Evolutionary conservation across 2,888 invertebrate genomes (phyloP), one percentile per base, ranked within the genome.

Genomic region (Synergus japonicus): DNA sequence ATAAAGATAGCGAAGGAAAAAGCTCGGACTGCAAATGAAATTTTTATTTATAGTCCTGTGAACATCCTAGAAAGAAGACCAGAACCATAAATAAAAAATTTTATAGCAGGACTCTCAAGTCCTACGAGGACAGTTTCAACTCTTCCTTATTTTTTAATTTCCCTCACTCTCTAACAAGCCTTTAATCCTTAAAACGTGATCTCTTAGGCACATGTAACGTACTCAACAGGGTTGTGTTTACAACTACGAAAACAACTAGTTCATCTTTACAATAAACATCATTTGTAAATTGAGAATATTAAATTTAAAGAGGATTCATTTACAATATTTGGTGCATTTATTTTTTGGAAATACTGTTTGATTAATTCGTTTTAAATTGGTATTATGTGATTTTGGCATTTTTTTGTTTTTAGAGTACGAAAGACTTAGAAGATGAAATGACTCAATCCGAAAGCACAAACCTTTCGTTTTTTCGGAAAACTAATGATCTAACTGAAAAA

Each of bases 181-280:
- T 66, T 69, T 69, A 15, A 43, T 43, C 41, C n/a, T 66, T n/a
- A 69, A 0, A 66, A 12, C 12, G 29, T 73, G 29, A 73, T 73
- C 54, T 49, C 37, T 49, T 73, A 73, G 69, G 69, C 69, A 73
- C 69, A 73, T 54, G 69, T 54, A 73, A 73, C 69, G 69, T 73
- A 73, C 69, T 49, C 69, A 29, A 49, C 69, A 54, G 29, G 22
- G 15, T 73, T 73, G 12, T 41, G 29, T 54, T 49, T 54, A 73
- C n/a, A 65, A 65, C 58, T 65, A 65, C 7, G 46, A 76, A 63
- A 76, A 76, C 44, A 76, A 76, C 44, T 15, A 43, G 43, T 46
- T 65, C 37, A 22, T 65, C 22, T 78, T 77, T 63, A 69, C 58
- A 76, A 54, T 46, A 76, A 64, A 15, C 43, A 58, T 78, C 63